Conservation (phyloP, 2,113 vertebrate genomes). For the Myiozetetes cayanensis region DNA sequence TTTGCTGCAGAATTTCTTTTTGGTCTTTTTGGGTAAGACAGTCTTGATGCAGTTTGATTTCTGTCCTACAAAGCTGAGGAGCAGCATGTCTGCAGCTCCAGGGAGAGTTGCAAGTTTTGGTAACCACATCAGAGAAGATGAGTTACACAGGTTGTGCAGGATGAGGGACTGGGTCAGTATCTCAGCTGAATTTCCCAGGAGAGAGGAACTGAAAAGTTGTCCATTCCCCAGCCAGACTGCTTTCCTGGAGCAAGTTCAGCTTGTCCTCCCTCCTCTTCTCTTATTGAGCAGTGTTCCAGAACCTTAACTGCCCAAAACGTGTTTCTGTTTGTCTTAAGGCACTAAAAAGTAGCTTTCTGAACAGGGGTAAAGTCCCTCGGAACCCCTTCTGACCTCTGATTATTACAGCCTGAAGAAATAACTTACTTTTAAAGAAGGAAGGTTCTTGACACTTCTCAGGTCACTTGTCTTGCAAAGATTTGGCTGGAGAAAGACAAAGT, state of each 20-base stretch:
- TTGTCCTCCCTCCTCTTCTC: background rate
- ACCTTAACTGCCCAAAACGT: background rate
- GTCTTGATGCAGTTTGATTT: background rate
- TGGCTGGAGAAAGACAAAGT: background rate
- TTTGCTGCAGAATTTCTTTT: background rate
- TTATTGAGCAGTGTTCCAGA: background rate
- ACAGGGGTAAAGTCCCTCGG: background rate
- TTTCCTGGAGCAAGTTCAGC: background rate
- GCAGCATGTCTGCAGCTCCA: accelerated
- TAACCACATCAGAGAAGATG: background rate
- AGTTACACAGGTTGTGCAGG: background rate
- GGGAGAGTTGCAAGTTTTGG: background rate
- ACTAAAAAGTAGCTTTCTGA: background rate
- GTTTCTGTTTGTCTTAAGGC: background rate
- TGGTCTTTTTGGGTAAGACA: background rate
- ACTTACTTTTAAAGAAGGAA: background rate
- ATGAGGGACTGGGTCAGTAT: background rate
- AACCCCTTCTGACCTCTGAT: background rate
- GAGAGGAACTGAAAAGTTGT: background rate
- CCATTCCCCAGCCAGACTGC: background rate
- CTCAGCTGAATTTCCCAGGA: background rate
- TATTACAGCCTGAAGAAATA: background rate
- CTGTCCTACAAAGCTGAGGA: background rate
- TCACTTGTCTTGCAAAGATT: background rate
- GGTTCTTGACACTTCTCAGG: background rate